Base-by-base conservation (phyloP, 2,888 invertebrate genomes). In the Polydrusus cervinus region DNA sequence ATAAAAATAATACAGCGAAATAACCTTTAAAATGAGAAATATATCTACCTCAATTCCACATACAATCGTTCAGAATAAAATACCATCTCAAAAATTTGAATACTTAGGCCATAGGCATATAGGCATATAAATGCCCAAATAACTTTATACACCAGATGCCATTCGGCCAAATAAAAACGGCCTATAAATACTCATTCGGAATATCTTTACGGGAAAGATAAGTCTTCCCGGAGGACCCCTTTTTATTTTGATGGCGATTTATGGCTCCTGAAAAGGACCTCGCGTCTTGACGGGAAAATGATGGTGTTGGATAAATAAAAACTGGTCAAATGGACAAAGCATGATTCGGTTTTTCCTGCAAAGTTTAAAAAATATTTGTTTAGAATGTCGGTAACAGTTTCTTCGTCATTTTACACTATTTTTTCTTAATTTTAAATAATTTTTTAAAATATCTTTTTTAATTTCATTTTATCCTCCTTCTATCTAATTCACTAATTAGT, bases 161-260 rank as follows among this genome's bases (percentile, higher is more conserved):
- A 55, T 53, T 68, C 55, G 55, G 43, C 25, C 68, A 55, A 69
- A 69, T 69, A 61, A 69, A 69, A 69, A 69, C 34, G 60, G 60
- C 47, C 69, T 30, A 69, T 69, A 69, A 69, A 69, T 69, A 69
- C 69, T 69, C 69, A 60, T 69, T 57, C 69, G 43, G 69, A 60
- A 69, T 69, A 57, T 69, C 61, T 69, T 69, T 62, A 71, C 51
- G 62, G 49, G 62, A 49, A 38, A 71, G 62, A 62, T 62, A 71
- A 71, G 49, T 64, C 51, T 51, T 60, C 70, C 70, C 70, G n/a
- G 3, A 18, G 62, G 70, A n/a, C 70, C 62, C 51, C 70, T 71
- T 71, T 71, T 71, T 71, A 71, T 71, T 71, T 62, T 49, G 70
- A 71, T 71, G 40, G 40, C 61, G 51, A 71, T 71, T 71, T 71